Percentiles rank a stretch among this genome's conserved stretches.
Evolutionary conservation across 2,888 invertebrate genomes (phyloP).

Genomic region (Drosophila cognata): DNA sequence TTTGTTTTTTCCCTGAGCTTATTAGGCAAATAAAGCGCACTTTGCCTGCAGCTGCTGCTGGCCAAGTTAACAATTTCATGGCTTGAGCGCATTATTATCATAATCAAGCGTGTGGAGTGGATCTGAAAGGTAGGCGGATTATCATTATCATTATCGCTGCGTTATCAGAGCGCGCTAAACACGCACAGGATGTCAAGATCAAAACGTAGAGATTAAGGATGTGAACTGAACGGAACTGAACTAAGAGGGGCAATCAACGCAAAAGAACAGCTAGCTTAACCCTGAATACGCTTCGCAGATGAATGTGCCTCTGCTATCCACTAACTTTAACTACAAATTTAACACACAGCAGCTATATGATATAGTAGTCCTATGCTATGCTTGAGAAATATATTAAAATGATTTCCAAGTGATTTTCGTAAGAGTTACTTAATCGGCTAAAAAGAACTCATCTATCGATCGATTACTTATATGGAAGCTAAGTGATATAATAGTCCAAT

Average conservation of each 20-base stretch:
- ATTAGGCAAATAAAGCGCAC: slow-evolving; percentile 71
- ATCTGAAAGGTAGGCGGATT: slow-evolving; percentile 28
- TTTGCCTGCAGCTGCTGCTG: slow-evolving; percentile 13
- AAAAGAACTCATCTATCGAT: neutral
- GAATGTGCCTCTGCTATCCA: neutral
- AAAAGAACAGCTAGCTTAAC: neutral
- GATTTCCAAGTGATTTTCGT: neutral
- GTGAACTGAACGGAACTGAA: neutral
- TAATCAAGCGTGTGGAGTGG: slow-evolving; percentile 44
- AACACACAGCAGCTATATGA: neutral
- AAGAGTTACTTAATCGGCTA: neutral
- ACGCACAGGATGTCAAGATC: slow-evolving; percentile 27
- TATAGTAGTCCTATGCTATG: neutral
- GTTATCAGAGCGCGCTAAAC: slow-evolving; percentile 43
- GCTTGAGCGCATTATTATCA: slow-evolving; percentile 74
- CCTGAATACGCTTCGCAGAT: neutral
- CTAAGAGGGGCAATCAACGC: neutral
- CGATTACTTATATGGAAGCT: neutral
- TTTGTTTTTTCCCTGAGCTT: slow-evolving; percentile 46
- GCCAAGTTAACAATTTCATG: slow-evolving; percentile 65
- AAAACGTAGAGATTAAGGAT: slow-evolving; percentile 12
- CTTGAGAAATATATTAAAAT: neutral
- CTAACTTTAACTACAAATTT: neutral
- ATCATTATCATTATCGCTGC: slow-evolving; percentile 54
- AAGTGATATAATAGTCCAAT: no score